A percentile compares a stretch with the other conserved stretches of the same genome.
phyloP scores from a whole-genome alignment of 23 tunicate genomes.

The Styela clava region DNA sequence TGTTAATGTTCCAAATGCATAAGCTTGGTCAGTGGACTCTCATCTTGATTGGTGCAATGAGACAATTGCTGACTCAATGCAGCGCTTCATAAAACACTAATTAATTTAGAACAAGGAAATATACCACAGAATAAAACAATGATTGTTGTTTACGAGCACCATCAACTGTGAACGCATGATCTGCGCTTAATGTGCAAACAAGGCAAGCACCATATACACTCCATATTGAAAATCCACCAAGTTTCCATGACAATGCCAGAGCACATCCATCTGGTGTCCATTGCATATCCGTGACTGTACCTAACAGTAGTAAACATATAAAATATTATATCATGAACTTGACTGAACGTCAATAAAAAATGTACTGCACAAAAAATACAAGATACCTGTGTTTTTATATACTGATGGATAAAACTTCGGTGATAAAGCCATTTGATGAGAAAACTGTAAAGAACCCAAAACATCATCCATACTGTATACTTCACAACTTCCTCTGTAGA shows the following conservation, averaged over 20 bases:
- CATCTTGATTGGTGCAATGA: too few relatives aligned
- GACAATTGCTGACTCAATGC: too few relatives aligned
- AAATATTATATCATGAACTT: background rate
- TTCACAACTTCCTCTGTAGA: slow-evolving; percentile 72
- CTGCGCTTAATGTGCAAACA: slow-evolving; percentile 72
- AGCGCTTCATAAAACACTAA: too few relatives aligned
- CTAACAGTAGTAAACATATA: slow-evolving; percentile 18
- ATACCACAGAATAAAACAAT: slow-evolving; percentile 80
- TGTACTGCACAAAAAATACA: too few relatives aligned
- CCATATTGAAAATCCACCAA: slow-evolving; percentile 90
- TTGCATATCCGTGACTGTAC: slow-evolving; percentile 67
- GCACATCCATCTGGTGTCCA: slow-evolving; percentile 97
- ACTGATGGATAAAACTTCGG: slow-evolving; percentile 79
- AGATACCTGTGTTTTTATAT: slow-evolving; percentile 75
- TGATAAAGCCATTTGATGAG: slow-evolving; percentile 82
- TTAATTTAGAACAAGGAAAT: too few relatives aligned
- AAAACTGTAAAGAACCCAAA: slow-evolving; percentile 56
- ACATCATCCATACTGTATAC: slow-evolving; percentile 86
- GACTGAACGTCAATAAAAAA: too few relatives aligned
- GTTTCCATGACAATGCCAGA: slow-evolving; percentile 76
- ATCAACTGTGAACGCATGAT: slow-evolving; percentile 59
- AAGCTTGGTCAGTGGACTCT: too few relatives aligned
- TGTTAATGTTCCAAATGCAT: too few relatives aligned
- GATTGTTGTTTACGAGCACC: slow-evolving; percentile 52
- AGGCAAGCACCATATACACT: slow-evolving; percentile 97